These are phyloP conservation scores for Psix sp. DNA, from an alignment of 1,140 invertebrate species.

Conservation along the genomic window DNA sequence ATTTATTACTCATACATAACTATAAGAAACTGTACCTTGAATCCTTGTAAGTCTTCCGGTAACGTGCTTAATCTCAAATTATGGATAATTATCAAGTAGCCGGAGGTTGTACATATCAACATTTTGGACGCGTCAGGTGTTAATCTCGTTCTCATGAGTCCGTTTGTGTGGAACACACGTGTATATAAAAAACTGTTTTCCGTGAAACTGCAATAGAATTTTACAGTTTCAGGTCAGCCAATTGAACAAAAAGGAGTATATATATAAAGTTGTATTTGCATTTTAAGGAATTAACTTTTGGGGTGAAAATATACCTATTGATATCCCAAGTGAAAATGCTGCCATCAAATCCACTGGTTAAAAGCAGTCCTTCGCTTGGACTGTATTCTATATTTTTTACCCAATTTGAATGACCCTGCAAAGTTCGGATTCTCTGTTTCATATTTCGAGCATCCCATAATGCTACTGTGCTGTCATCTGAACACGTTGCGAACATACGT, in stretches of 20 bases:
- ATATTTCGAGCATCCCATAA: conserved; percentile 94
- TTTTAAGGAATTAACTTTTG: too few relatives aligned
- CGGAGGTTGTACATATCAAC: conserved; percentile 92
- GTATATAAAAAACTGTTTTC: conserved; percentile 87
- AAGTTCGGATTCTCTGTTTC: conserved; percentile 84
- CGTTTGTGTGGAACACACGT: conserved; percentile 88
- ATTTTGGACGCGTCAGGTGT: conserved; percentile 91
- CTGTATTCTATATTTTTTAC: conserved; percentile 98
- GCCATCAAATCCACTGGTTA: conserved; percentile 95
- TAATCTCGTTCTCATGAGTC: conserved; percentile 92
- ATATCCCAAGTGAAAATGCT: conserved; percentile 97
- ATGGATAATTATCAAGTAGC: conserved; percentile 93
- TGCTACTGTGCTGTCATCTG: conserved; percentile 94
- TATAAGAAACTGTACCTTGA: conserved; percentile 89
- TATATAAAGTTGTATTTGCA: too few relatives aligned
- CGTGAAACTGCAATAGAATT: conserved; percentile 80
- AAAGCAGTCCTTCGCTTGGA: conserved; percentile 87
- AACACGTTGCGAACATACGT: conserved; percentile 93
- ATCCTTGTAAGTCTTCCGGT: conserved; percentile 87
- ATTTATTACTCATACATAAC: too few relatives aligned
- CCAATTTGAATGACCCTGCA: conserved; percentile 95
- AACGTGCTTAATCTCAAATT: conserved; percentile 89
- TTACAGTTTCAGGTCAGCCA: too few relatives aligned
- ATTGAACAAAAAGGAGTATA: too few relatives aligned
- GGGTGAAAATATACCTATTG: conserved; percentile 80